A percentile compares a stretch with the other conserved stretches of the same genome.
phyloP scores from a whole-genome alignment of 2,797 vertebrate genomes.

The Chrosomus eos region DNA sequence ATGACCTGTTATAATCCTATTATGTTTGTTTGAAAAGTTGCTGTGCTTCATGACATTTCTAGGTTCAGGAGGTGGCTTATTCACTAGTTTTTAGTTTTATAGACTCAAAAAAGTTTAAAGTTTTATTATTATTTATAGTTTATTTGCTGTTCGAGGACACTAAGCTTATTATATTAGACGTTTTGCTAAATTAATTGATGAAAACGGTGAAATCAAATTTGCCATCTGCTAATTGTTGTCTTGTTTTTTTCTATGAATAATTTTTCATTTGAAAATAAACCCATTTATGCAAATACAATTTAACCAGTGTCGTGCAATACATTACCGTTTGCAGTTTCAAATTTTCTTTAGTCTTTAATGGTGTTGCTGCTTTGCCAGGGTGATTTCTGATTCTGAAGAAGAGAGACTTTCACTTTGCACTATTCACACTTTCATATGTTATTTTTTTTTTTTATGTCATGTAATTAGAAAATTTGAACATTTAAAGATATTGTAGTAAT shows the following conservation, averaged over 20 bases:
- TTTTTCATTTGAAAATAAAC: conserved; percentile 2
- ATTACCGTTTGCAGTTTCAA: not conserved
- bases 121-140: not conserved
- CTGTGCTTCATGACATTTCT: not conserved
- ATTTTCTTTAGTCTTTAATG: not conserved
- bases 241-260: not conserved
- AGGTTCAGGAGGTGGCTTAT: not conserved
- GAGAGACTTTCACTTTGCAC: no score
- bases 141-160: not conserved
- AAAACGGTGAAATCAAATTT: not conserved
- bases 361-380: no score
- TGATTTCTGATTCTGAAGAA: not conserved
- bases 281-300: not conserved
- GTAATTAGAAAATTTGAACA: no score
- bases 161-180: not conserved
- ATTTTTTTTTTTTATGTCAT: no score
- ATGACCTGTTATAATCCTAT: not conserved
- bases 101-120: not conserved
- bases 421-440: not conserved
- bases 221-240: not conserved
- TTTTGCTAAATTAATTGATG: not conserved
- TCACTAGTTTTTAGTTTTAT: not conserved
- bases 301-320: not conserved
- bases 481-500: no score
- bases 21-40: not conserved